These are phyloP conservation scores for Thalassarche chlororhynchos DNA, from an alignment of 2,113 vertebrate genomes.

Conservation along the genomic window DNA sequence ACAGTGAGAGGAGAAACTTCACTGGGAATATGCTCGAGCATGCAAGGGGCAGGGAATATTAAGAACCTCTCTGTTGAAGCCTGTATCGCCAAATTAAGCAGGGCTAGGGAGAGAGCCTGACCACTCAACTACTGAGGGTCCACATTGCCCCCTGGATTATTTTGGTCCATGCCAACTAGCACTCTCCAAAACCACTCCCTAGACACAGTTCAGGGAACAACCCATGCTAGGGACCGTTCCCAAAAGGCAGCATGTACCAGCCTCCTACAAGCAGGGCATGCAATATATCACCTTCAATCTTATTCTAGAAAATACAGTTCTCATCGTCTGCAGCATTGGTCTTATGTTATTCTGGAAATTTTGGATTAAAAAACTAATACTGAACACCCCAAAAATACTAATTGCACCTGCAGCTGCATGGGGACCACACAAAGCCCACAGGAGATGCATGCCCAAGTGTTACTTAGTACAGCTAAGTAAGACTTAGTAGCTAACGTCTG, in stretches of 20 bases:
- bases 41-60: not conserved
- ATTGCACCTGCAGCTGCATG: not conserved
- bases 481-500: not conserved
- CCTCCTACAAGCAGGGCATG: not conserved
- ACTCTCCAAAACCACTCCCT: not conserved
- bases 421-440: not conserved
- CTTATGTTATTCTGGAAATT: not conserved
- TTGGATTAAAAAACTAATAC: not conserved
- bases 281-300: not conserved
- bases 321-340: not conserved
- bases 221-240: not conserved
- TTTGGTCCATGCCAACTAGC: not conserved
- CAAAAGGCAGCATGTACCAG: not conserved
- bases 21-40: not conserved
- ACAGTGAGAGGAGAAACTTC: not conserved
- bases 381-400: not conserved
- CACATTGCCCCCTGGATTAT: not conserved
- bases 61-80: not conserved
- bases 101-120: not conserved
- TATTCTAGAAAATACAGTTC: not conserved
- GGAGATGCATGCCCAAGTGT: not conserved
- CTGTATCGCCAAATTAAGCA: not conserved
- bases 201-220: not conserved
- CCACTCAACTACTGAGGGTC: not conserved
- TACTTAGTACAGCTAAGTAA: not conserved